Percentiles rank a stretch among this genome's conserved stretches.
phyloP scores from a whole-genome alignment of 2,888 invertebrate genomes.

The Limenitis camilla region DNA sequence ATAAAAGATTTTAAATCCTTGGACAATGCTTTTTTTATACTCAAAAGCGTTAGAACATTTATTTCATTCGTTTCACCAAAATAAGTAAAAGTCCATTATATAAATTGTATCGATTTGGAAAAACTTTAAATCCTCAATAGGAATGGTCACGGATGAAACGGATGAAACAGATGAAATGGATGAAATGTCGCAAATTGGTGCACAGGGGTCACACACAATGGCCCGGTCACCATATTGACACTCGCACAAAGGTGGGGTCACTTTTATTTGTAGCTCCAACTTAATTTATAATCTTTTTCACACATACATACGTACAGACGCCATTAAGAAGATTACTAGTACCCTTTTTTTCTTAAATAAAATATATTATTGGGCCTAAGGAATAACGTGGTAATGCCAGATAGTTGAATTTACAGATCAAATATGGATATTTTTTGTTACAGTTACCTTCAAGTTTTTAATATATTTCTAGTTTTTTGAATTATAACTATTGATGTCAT shows the following conservation, averaged over 20 bases:
- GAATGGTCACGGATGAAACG: conserved; percentile 52
- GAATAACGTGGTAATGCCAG: no score
- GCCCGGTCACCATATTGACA: conserved; percentile 73
- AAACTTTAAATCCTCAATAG: conserved; percentile 42
- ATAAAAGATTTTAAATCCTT: no score
- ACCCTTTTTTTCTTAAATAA: conserved; percentile 71
- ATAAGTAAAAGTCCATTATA: conserved; percentile 32
- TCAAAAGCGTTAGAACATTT: conserved; percentile 1
- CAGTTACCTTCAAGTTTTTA: no score
- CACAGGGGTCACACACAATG: conserved; percentile 69
- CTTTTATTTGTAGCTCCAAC: conserved; percentile 74
- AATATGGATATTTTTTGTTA: no score
- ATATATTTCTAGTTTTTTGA: no score
- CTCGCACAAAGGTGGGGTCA: conserved; percentile 72
- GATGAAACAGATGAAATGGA: conserved; percentile 52
- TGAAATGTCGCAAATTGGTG: conserved; percentile 61
- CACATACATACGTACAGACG: conserved; percentile 46
- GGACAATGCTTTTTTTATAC: neutral
- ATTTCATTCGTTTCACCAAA: conserved; percentile 2
- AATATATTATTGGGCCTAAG: conserved; percentile 38
- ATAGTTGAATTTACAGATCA: no score
- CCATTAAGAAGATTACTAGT: conserved; percentile 72
- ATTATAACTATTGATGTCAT: no score
- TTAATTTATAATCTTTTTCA: conserved; percentile 74
- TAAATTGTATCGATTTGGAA: conserved; percentile 31